Evolutionary conservation across 2,888 invertebrate species (phyloP).

Genomic region (Archaeoteleia sp.): DNA sequence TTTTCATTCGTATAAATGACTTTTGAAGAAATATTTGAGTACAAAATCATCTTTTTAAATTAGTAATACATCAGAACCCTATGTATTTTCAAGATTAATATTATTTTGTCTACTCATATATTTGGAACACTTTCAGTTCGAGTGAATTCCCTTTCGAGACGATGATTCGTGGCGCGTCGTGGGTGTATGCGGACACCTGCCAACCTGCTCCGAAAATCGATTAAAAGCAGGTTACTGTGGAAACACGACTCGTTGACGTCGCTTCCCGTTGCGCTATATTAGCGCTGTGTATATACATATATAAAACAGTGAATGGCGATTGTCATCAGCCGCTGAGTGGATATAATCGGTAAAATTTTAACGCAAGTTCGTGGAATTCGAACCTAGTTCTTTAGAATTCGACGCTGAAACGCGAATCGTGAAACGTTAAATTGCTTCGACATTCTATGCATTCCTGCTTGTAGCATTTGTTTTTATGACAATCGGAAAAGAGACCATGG

Average conservation of each 20-base stretch:
- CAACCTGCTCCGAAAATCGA: slow-evolving; percentile 44
- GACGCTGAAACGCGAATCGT: slow-evolving; percentile 1
- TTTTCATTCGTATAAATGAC: too few species aligned
- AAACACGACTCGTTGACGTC: slow-evolving; percentile 39
- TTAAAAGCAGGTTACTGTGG: slow-evolving; percentile 43
- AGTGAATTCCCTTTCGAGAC: too few species aligned
- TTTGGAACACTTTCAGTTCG: too few species aligned
- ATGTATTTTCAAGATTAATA: too few species aligned
- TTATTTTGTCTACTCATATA: too few species aligned
- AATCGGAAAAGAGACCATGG: slow-evolving; percentile 88
- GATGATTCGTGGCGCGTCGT: too few species aligned
- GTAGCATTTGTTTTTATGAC: slow-evolving; percentile 78
- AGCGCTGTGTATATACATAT: slow-evolving; percentile 19
- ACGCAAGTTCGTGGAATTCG: slow-evolving; percentile 5
- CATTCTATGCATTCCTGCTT: slow-evolving; percentile 64
- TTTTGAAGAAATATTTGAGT: too few species aligned
- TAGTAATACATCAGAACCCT: too few species aligned
- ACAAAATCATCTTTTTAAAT: too few species aligned
- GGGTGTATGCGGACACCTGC: slow-evolving; percentile 9
- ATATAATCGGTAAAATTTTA: slow-evolving; percentile 22
- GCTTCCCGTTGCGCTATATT: slow-evolving; percentile 20
- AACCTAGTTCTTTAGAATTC: not conserved
- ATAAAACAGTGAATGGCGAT: slow-evolving; percentile 40
- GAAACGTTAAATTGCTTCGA: slow-evolving; percentile 45
- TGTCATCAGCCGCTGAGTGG: slow-evolving; percentile 66